These are phyloP conservation scores for Eugnorisma glareosa DNA, from an alignment of 2,888 invertebrate species.

Conservation along the genomic window DNA sequence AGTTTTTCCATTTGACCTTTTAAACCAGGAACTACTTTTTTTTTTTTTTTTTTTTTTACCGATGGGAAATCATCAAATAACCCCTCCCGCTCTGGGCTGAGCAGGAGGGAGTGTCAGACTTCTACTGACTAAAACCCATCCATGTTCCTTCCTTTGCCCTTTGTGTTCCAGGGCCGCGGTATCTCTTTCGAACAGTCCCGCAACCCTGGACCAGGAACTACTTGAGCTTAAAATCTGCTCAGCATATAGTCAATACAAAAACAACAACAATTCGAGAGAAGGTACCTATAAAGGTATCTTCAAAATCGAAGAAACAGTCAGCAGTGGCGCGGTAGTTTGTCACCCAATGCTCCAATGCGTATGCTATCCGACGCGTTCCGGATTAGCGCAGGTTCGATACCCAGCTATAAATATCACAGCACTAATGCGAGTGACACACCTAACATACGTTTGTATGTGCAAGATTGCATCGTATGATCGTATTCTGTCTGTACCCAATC, in stretches of 20 bases:
- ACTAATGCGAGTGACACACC: constrained; percentile 76
- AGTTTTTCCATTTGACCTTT: not conserved
- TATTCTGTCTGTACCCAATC: not conserved
- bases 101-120: too few species aligned
- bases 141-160: too few species aligned
- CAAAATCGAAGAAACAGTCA: constrained; percentile 53
- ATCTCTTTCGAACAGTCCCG: too few species aligned
- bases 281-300: too few species aligned
- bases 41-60: too few species aligned
- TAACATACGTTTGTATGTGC: constrained; percentile 52
- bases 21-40: not conserved
- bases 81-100: too few species aligned
- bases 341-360: constrained; percentile 60
- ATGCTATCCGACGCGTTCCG: constrained; percentile 67
- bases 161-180: too few species aligned
- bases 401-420: constrained; percentile 79
- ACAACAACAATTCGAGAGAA: too few species aligned
- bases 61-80: too few species aligned
- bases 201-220: not conserved
- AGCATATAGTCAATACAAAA: too few species aligned
- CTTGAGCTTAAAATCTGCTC: not conserved
- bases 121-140: too few species aligned
- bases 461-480: constrained; percentile 38
- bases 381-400: constrained; percentile 72
- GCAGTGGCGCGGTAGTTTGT: constrained; percentile 64